Evolutionary conservation across 2,888 invertebrate species (phyloP).

Genomic region (Aporophyla lueneburgensis): DNA sequence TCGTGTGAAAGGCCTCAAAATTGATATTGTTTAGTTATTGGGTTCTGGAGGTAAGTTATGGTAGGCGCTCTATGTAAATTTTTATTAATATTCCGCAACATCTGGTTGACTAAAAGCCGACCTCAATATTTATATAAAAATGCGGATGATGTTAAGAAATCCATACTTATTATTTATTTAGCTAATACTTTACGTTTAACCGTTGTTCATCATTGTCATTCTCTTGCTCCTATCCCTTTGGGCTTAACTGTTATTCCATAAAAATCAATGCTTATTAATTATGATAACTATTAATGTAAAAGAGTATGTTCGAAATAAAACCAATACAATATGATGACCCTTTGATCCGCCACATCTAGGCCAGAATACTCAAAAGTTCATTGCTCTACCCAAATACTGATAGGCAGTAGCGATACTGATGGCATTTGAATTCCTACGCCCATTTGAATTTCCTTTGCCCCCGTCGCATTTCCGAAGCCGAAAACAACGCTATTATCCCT

Average conservation of each 20-base stretch:
- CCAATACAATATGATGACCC: not conserved
- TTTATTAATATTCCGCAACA: not conserved
- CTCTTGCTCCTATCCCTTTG: not conserved
- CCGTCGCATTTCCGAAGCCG: constrained; percentile 45
- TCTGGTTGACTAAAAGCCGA: not conserved
- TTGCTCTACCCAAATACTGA: constrained; percentile 11
- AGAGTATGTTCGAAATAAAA: not conserved
- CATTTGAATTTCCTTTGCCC: constrained; percentile 46
- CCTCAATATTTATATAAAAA: not conserved
- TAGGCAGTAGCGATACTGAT: not conserved
- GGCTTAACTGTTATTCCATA: not conserved
- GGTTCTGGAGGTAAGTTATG: not conserved
- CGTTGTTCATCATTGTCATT: not conserved
- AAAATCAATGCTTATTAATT: not conserved
- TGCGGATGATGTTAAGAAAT: not conserved
- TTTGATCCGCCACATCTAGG: not conserved
- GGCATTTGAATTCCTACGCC: constrained; percentile 49
- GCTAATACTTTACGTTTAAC: not conserved
- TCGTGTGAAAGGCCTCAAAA: not conserved
- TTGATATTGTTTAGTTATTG: not conserved
- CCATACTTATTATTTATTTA: not conserved
- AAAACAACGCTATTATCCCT: constrained; percentile 54
- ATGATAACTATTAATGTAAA: not conserved
- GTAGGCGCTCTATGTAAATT: not conserved
- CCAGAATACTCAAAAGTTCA: constrained; percentile 3